These are phyloP conservation scores for Paracyclopina nana DNA, from an alignment of 1,140 invertebrate genomes.

Conservation along the genomic window DNA sequence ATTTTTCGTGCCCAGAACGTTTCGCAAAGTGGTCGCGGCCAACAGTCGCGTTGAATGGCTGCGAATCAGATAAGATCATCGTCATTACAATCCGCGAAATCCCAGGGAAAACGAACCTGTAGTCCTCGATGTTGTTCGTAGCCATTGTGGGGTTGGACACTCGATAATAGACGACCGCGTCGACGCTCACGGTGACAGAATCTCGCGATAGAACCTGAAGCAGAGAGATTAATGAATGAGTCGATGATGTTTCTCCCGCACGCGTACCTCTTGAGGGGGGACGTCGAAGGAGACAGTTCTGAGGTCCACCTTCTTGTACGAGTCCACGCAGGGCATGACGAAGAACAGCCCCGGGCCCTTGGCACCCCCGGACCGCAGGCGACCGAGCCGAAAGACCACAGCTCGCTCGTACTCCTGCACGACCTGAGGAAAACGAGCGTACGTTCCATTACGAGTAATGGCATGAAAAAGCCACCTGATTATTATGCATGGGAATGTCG, in stretches of 20 bases:
- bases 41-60: conserved; percentile 30
- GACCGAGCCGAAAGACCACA: conserved; percentile 31
- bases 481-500: not conserved
- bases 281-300: conserved; percentile 39
- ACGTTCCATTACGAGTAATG: not conserved
- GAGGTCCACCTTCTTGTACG: conserved; percentile 34
- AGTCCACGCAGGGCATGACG: conserved; percentile 34
- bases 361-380: conserved; percentile 32
- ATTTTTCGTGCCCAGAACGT: conserved; percentile 39
- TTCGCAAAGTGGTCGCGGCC: conserved; percentile 33
- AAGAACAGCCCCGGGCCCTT: conserved; percentile 36
- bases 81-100: not conserved
- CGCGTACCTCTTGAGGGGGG: conserved; percentile 32
- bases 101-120: conserved; percentile 24
- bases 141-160: conserved; percentile 33
- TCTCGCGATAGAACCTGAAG: conserved; percentile 19
- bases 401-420: conserved; percentile 31
- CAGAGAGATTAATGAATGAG: not conserved
- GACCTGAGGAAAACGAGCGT: conserved; percentile 23
- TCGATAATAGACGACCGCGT: conserved; percentile 34
- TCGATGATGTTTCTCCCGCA: not conserved
- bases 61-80: conserved; percentile 22
- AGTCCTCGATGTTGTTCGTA: conserved; percentile 39
- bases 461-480: not conserved
- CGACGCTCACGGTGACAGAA: conserved; percentile 26